These are phyloP conservation scores for Chrysemys picta DNA, from an alignment of 2,113 vertebrate genomes.

Conservation along the genomic window DNA sequence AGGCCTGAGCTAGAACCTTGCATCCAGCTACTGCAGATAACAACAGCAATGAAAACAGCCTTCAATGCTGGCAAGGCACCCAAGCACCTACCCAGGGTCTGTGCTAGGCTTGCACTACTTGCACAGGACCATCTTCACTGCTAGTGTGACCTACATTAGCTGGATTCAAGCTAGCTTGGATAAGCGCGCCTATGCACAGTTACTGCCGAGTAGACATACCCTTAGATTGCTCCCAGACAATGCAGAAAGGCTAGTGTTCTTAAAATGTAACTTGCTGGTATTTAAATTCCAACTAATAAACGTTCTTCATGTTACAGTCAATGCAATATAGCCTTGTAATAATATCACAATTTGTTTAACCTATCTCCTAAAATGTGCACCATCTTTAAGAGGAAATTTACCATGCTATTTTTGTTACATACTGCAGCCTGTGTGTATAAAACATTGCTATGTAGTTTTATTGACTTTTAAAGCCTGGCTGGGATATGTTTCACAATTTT, in stretches of 20 bases:
- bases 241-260: background rate
- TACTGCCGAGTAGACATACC: no score
- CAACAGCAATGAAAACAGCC: background rate
- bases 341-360: background rate
- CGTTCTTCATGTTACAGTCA: background rate
- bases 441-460: background rate
- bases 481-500: background rate
- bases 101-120: no score
- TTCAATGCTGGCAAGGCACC: background rate
- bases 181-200: no score
- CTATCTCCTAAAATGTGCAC: background rate
- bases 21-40: no score
- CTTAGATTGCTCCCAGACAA: background rate
- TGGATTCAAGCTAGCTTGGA: no score
- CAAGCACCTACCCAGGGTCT: no score
- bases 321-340: background rate
- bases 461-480: background rate
- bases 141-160: no score
- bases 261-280: background rate
- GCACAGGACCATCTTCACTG: no score
- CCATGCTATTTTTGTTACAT: background rate
- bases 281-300: background rate
- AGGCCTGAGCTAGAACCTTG: no score
- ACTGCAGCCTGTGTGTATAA: fast-evolving
- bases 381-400: background rate